Percentiles rank a stretch among this genome's conserved stretches.
Conservation (phyloP, 1,140 invertebrate species). For the Maconellicoccus hirsutus region DNA sequence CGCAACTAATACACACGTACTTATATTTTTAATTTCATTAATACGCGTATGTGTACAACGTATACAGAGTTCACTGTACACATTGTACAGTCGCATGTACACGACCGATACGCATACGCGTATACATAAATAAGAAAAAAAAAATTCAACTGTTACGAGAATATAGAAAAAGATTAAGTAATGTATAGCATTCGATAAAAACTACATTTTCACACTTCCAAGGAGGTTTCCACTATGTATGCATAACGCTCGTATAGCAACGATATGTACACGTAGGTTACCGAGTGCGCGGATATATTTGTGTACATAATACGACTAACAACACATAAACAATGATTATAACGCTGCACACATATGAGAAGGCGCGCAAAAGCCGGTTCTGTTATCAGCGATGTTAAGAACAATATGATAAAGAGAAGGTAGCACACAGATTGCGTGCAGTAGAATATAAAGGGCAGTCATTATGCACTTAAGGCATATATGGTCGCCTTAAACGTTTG, state of each 20-base stretch:
- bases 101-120: too few species aligned
- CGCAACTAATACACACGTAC: too few species aligned
- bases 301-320: too few species aligned
- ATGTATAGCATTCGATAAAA: conserved; percentile 19
- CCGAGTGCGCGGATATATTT: too few species aligned
- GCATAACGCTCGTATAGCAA: background rate
- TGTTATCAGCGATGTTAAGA: conserved; percentile 18
- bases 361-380: conserved; percentile 13
- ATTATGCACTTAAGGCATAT: conserved; percentile 19
- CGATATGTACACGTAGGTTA: too few species aligned
- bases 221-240: background rate
- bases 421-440: conserved; percentile 15
- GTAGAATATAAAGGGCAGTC: conserved; percentile 20
- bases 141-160: conserved; percentile 11
- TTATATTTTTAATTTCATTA: too few species aligned
- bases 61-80: too few species aligned
- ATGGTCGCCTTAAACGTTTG: conserved; percentile 13
- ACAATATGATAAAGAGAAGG: conserved; percentile 20
- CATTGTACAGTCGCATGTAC: too few species aligned
- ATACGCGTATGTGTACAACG: too few species aligned
- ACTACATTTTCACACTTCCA: conserved; percentile 19
- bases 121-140: too few species aligned
- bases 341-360: background rate
- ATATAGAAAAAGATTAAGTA: background rate
- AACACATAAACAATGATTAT: conserved; percentile 16